Evolutionary conservation across 2,888 invertebrate species (phyloP), one percentile per base, ranked within the genome.

Genomic region (Polyommatus iphigenia): DNA sequence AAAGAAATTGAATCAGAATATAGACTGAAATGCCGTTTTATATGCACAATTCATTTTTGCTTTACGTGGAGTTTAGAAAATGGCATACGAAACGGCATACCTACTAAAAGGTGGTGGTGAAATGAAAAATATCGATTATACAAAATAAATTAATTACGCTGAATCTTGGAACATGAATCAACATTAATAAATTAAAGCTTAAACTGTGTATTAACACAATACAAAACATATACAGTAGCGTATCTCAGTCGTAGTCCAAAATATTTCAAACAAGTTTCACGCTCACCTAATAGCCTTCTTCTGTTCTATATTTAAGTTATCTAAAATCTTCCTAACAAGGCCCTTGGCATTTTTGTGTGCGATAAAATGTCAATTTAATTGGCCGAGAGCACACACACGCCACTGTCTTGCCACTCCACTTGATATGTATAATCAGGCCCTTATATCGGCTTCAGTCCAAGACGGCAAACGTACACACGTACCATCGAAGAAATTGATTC

Each of bases 1-100:
- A 13, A 67, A 67, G 29, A 67, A 67, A 67, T 67, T 67, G 67
- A 67, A 62, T 62, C 62, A 4, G 62, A 62, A 67, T 67, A 18
- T 67, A 24, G 24, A 29, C 67, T 67, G 67, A 2, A 67, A 67
- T 67, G 29, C 29, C 29, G 29, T 67, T 67, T 67, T 67, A 67
- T 67, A 67, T 67, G 67, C 67, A 67, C 67, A 2, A 29, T 29
- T 29, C 29, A 67, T 32, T 67, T 67, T 67, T 32, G 67, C 29
- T 24, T 20, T 1, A 13, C 8, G 24, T 0, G 3, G 4, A 24
- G 24, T 24, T 24, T 24, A 67, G n/a, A n/a, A 8, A 67, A 67
- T 29, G 67, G 67, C 29, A 0, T 67, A 32, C 15, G 4, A 29
- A 29, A 62, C 0, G 13, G 24, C n/a, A 8, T 10, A 8, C 57